phyloP scores from a whole-genome alignment of 1,140 invertebrate genomes.

The Elysia chlorotica region DNA sequence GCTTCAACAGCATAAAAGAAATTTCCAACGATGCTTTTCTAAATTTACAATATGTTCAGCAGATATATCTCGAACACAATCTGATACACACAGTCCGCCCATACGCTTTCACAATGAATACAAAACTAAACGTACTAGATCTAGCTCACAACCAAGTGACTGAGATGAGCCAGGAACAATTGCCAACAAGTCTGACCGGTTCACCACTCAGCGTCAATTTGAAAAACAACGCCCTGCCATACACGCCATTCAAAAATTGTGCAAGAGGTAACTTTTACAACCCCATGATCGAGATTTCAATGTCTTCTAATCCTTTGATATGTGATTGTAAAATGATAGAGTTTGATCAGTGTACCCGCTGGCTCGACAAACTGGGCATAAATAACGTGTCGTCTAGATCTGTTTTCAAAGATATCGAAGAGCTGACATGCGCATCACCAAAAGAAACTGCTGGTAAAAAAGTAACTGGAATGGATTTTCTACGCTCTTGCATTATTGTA shows the following conservation, averaged over 20 bases:
- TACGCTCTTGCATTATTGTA: constrained; percentile 1
- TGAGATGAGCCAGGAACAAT: constrained; percentile 11
- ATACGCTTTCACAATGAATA: background rate
- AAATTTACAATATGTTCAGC: background rate
- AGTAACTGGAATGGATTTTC: constrained; percentile 6
- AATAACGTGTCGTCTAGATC: background rate
- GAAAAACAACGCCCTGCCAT: constrained; percentile 15
- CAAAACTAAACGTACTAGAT: constrained; percentile 2
- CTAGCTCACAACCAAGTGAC: constrained; percentile 19
- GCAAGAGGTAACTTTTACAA: background rate
- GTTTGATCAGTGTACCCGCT: constrained; percentile 22
- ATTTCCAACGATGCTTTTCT: constrained; percentile 14
- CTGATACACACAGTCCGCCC: background rate
- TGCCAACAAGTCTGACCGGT: constrained; percentile 1
- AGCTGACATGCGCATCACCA: constrained; percentile 13
- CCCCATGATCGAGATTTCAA: constrained; percentile 1
- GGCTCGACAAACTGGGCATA: background rate
- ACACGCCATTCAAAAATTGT: constrained; percentile 24
- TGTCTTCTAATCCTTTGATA: constrained; percentile 25
- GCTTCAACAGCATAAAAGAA: constrained; percentile 19
- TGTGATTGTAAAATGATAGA: constrained; percentile 30
- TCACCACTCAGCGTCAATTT: constrained; percentile 19
- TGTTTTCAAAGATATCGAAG: constrained; percentile 17
- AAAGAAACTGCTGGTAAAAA: background rate
- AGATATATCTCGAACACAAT: constrained; percentile 22